Evolutionary conservation across 2,113 vertebrate species (phyloP), one percentile per base, ranked within the genome.

Genomic region (Amblyopsis rosae): DNA sequence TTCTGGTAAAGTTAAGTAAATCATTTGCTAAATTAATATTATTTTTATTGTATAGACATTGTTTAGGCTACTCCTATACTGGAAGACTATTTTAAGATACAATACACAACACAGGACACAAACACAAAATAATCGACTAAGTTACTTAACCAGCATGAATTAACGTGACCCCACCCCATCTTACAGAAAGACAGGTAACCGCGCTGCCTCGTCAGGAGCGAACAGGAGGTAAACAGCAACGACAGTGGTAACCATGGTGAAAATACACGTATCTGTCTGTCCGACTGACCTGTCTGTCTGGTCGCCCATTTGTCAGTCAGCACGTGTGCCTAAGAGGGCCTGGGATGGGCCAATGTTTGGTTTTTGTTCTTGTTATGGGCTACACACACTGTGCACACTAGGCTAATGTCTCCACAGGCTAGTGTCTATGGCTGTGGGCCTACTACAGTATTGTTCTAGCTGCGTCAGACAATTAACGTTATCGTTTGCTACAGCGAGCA

Each of bases 121-220:
- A 54, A 15, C 13, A 54, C 51, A n/a, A 50, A 11, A 50, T 1
- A 15, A 6, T 55, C 32, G 16, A 65, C 65, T 3, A 41, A 41
- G 35, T 41, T 41, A 41, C 35, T 41, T 5, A 41, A 41, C 4
- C 35, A 41, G 35, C 69, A 57, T 72, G 63, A 64, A 87, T 83
- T 86, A 88, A 89, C 82, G 64, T 82, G 73, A 45, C 79, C 65
- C 64, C 51, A 70, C 72, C 60, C 82, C 71, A 86, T 80, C 77
- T 88, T 89, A 79, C 92, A 93, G 92, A 86, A 89, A 91, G 84
- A 79, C 90, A 90, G 88, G 70, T 90, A 87, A 71, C 82, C 59
- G 62, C 13, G 61, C 61, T 53, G 45, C 72, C 71, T 80, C 89
- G 3, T 82, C 85, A 60, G 86, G 82, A 83, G 45, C 86, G 80